Percentiles rank a stretch among this genome's conserved stretches.
phyloP scores from a whole-genome alignment of 2,888 invertebrate species.

The Hesperia comma region DNA sequence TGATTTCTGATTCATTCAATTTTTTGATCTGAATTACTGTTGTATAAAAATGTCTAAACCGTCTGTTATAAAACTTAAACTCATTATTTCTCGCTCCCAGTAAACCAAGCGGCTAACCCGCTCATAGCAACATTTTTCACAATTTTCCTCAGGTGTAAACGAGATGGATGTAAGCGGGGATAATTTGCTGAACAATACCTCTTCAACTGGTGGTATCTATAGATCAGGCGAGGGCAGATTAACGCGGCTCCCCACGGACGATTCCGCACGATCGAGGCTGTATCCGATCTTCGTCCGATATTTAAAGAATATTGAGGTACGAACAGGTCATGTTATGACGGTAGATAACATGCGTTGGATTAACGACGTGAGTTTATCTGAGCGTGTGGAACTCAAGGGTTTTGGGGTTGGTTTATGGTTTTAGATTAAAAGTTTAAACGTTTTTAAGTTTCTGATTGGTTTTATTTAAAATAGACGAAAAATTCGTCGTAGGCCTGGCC shows the following conservation, averaged over 20 bases:
- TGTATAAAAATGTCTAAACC: not conserved
- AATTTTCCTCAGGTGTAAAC: conserved; percentile 22
- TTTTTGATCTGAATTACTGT: too few relatives aligned
- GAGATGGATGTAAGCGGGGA: conserved; percentile 23
- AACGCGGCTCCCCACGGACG: conserved; percentile 50
- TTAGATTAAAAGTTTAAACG: not conserved
- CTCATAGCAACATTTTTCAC: conserved; percentile 1
- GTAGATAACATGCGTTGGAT: conserved; percentile 8
- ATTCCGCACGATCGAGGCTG: conserved; percentile 49
- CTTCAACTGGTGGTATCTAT: conserved; percentile 48
- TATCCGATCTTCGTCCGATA: conserved; percentile 5
- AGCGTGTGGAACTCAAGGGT: not conserved
- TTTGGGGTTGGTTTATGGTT: not conserved
- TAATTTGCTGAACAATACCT: conserved; percentile 31
- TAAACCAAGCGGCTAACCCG: not conserved
- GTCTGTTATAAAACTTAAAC: not conserved
- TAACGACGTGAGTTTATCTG: not conserved
- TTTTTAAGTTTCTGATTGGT: too few relatives aligned
- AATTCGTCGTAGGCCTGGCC: too few relatives aligned
- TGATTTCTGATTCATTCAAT: too few relatives aligned
- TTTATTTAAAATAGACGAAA: too few relatives aligned
- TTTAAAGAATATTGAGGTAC: conserved; percentile 22
- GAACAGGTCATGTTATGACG: conserved; percentile 11
- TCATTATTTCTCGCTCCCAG: not conserved
- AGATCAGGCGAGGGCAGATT: conserved; percentile 57